Evolutionary conservation across 2,888 invertebrate species (phyloP).

Genomic region (Rhamnusium bicolor): DNA sequence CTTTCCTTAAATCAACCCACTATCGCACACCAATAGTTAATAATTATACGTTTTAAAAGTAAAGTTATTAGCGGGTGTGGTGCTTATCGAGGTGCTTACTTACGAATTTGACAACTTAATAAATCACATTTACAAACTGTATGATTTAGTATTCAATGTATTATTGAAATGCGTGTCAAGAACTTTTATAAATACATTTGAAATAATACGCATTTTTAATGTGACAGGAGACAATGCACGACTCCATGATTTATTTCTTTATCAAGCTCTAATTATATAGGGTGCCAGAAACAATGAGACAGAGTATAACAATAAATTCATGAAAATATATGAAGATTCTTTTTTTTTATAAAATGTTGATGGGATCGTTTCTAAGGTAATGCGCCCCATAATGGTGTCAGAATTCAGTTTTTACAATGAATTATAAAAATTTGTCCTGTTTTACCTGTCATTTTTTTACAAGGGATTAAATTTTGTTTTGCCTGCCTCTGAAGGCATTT

Average conservation of each 20-base stretch:
- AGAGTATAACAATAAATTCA: no score
- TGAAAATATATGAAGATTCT: no score
- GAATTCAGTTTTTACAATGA: no score
- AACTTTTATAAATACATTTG: not conserved
- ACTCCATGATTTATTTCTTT: not conserved
- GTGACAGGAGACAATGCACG: not conserved
- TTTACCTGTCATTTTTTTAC: no score
- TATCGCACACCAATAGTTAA: constrained; percentile 1
- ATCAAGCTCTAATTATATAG: no score
- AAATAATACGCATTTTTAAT: not conserved
- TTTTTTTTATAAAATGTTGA: no score
- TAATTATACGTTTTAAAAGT: constrained; percentile 10
- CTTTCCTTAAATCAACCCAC: not conserved
- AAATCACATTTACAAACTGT: not conserved
- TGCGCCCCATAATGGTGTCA: no score
- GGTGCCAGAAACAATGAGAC: no score
- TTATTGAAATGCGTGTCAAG: constrained; percentile 6
- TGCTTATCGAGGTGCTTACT: constrained; percentile 5
- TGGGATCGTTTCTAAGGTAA: no score
- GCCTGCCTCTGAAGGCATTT: no score
- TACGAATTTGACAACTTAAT: constrained; percentile 13
- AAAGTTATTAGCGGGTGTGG: not conserved
- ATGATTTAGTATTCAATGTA: constrained; percentile 5
- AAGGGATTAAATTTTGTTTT: no score
- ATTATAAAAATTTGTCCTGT: no score